Base-by-base conservation (phyloP, 2,797 vertebrate genomes). In the Brachyalestes nurse region DNA sequence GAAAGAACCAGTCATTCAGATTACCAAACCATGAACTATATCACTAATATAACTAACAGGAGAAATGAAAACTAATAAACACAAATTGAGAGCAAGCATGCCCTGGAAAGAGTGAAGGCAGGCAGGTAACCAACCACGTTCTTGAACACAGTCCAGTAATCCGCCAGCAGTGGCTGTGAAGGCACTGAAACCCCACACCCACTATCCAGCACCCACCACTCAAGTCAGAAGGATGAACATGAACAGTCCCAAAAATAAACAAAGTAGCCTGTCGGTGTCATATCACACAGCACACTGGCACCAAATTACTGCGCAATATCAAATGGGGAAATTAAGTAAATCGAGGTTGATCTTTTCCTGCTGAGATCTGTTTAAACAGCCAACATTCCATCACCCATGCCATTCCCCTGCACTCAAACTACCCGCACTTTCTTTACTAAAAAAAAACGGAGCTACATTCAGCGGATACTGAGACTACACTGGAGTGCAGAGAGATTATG, bases 191-290 rank as follows among this genome's bases (percentile, higher is more conserved):
- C 62, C 34, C 45, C n/a, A 75, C 16, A 66, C 25, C 40, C 1
- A 1, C n/a, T 64, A 70, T 45, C 66, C 66, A 70, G 45, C 40
- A 70, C 45, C 21, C 67, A 70, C 12, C 19, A 47, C 12, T 1
- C 42, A 70, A 47, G 45, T 70, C 12, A 40, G 61, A 57, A 4
- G 57, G 23, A 21, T 82, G n/a, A 57, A 83, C 6, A 55, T 67
- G 23, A 62, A 58, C 38, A 42, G 10, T 4, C 47, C 78, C 38
- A 7, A 72, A 67, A 65, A 79, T 65, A 72, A 65, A 42, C 34
- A 34, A 42, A 64, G 10, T 4, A 61, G 25, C 6, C 19, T 14
- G 7, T 38, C 10, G 6, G 16, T 25, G 9, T 51, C 17, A 38
- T n/a, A 12, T 25, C 45, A 60, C 65, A 61, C n/a, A 21, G 25